phyloP scores from a whole-genome alignment of 2,888 invertebrate species.

The Oligia fasciuncula region DNA sequence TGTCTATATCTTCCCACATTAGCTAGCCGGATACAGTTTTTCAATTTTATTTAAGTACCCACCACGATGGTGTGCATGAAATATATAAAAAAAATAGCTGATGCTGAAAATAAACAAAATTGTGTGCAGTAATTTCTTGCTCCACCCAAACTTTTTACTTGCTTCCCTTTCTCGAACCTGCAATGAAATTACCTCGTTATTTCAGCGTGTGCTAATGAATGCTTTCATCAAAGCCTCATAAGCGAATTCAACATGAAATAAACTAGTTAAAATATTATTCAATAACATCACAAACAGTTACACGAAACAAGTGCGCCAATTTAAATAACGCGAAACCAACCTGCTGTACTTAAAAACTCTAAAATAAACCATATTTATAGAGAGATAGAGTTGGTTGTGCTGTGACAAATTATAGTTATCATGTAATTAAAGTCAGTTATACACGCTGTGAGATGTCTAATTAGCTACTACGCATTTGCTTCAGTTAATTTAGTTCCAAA shows the following conservation, averaged over 20 bases:
- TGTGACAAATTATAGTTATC: conserved; percentile 8
- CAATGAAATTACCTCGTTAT: conserved; percentile 6
- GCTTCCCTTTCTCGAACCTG: neutral
- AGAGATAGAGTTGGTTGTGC: neutral
- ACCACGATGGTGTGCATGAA: neutral
- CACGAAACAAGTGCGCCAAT: conserved; percentile 57
- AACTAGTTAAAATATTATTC: conserved; percentile 50
- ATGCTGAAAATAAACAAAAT: neutral
- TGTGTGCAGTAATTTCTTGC: neutral
- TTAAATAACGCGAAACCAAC: conserved; percentile 60
- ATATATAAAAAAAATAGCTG: neutral
- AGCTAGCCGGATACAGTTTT: no score
- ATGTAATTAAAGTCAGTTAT: conserved; percentile 63
- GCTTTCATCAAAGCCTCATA: conserved; percentile 9
- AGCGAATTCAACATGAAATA: conserved; percentile 41
- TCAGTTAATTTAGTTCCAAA: conserved; percentile 72
- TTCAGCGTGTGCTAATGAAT: neutral
- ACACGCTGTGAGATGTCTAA: conserved; percentile 71
- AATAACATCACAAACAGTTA: conserved; percentile 53
- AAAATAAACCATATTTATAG: neutral
- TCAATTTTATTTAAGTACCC: no score
- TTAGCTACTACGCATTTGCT: conserved; percentile 70
- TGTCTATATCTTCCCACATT: neutral
- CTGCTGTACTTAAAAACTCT: neutral
- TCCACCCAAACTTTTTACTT: neutral